Evolutionary conservation across 2,888 invertebrate species (phyloP).

Genomic region (Yponomeuta plumbellus): DNA sequence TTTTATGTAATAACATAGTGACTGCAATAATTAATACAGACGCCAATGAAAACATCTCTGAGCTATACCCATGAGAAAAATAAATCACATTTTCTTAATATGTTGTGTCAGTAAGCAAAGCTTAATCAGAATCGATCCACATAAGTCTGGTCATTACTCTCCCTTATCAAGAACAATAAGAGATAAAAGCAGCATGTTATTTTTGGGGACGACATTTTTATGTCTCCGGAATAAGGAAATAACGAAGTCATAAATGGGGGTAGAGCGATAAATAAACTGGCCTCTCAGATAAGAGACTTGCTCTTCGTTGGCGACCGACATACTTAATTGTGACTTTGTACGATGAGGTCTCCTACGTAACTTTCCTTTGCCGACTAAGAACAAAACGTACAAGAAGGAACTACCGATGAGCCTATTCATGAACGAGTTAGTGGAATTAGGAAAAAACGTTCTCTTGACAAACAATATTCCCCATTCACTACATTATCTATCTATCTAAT

Average conservation of each 20-base stretch:
- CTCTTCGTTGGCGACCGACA: constrained; percentile 3
- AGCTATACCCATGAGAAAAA: not conserved
- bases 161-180: constrained; percentile 62
- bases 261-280: constrained; percentile 67
- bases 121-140: constrained; percentile 57
- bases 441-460: no score
- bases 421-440: not conserved
- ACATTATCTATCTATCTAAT: no score
- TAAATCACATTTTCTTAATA: constrained; percentile 7
- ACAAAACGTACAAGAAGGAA: not conserved
- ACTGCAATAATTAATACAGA: not conserved
- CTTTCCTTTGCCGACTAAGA: not conserved
- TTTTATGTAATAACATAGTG: no score
- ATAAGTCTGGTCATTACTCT: constrained; percentile 66
- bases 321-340: constrained; percentile 14
- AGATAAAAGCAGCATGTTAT: constrained; percentile 63
- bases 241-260: constrained; percentile 64
- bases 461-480: no score
- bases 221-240: constrained; percentile 70
- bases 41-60: not conserved
- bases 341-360: constrained; percentile 1
- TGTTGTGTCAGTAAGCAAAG: constrained; percentile 4
- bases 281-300: constrained; percentile 52
- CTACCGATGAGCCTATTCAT: not conserved
- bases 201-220: constrained; percentile 69